A percentile compares a stretch with the other conserved stretches of the same genome.
Conservation (phyloP, 2,113 vertebrate genomes). For the Nematolebias whitei region DNA sequence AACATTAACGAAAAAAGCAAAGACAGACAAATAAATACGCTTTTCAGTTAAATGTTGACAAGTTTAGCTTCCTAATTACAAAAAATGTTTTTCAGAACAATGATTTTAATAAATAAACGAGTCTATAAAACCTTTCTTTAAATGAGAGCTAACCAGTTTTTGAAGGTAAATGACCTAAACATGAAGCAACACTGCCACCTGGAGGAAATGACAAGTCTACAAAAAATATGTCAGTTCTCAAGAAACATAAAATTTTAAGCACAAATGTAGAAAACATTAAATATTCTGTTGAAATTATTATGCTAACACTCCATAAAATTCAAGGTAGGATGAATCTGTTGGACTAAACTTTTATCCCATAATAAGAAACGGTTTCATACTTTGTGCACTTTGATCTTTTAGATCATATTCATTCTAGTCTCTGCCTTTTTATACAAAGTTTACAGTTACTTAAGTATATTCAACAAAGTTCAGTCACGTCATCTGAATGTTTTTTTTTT, state of each 20-base stretch:
- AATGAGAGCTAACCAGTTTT: conserved; percentile 62
- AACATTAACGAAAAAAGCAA: conserved; percentile 15
- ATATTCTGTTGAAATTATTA: background rate
- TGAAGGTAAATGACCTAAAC: conserved; percentile 21
- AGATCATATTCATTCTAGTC: too few species aligned
- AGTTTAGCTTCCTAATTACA: background rate
- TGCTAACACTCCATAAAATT: background rate
- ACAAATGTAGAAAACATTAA: background rate
- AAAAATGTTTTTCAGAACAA: background rate
- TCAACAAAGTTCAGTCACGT: too few species aligned
- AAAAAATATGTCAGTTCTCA: background rate
- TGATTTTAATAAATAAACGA: too few species aligned
- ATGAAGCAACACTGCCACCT: conserved; percentile 78
- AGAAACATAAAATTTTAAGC: too few species aligned
- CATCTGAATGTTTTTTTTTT: too few species aligned
- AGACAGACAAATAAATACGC: background rate
- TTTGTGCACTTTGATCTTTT: too few species aligned
- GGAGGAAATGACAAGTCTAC: conserved; percentile 29
- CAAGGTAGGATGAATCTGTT: too few species aligned
- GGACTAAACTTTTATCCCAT: too few species aligned
- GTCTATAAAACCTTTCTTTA: conserved; percentile 11
- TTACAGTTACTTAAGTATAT: too few species aligned
- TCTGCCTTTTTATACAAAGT: too few species aligned
- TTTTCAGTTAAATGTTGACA: background rate
- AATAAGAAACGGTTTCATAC: too few species aligned